Evolutionary conservation across 2,888 invertebrate genomes (phyloP), one percentile per base, ranked within the genome.

Genomic region (Eristalinus aeneus): DNA sequence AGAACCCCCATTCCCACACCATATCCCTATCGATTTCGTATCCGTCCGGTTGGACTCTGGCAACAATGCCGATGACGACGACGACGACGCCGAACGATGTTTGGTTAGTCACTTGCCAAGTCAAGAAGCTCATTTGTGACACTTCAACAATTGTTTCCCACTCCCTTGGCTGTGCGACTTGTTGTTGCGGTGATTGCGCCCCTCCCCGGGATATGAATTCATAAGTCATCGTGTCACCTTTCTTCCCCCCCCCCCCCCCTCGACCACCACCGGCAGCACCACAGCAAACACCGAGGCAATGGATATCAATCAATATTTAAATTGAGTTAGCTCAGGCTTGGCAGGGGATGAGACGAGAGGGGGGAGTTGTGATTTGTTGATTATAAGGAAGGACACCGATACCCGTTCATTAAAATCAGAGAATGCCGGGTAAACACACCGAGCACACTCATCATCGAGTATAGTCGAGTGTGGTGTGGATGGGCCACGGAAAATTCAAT

Each of bases 221-320:
- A 82, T 85, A 77, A 85, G 85, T 77, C 85, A 76, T 73, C 76
- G 27, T 32, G 71, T 27, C 10, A 32, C 4, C 20, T n/a, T n/a
- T n/a, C 22, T 34, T 9, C 20, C 12, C 36, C 77, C 46, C 10
- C 46, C 2, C n/a, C 11, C 12, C 31, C 32, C 11, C 27, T 27
- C 73, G 12, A 1, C 12, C 22, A 0, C 22, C 11, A 16, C 46
- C 39, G 46, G 23, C 9, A 12, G 76, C 31, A 79, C 34, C 36
- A 39, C 54, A 46, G 16, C 23, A 39, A 22, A 63, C 67, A 78
- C 75, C 69, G 64, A 61, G 61, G 23, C 56, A 79, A 73, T 27
- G 82, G 86, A 86, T 82, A 86, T 86, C 86, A 86, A 86, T 86
- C 86, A 86, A 86, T 86, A 86, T 86, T 86, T 86, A 86, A 86